A percentile compares a stretch with the other conserved stretches of the same genome.
Evolutionary conservation across 2,888 invertebrate species (phyloP).

Genomic region (Autographa pulchrina): DNA sequence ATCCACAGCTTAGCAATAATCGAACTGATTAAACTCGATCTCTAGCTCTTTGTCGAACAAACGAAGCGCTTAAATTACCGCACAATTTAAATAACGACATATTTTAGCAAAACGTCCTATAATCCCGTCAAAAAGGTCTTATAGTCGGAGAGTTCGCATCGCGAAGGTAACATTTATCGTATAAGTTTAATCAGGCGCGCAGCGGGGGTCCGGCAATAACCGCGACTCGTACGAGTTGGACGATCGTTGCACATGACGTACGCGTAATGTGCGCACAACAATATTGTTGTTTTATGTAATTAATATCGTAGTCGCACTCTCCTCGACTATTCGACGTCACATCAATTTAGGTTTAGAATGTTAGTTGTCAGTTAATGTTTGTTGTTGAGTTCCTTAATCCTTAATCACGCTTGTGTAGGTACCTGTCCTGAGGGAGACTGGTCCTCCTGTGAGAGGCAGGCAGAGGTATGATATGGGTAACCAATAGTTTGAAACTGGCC

Average conservation of each 20-base stretch:
- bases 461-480: neutral
- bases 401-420: neutral
- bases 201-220: constrained; percentile 48
- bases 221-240: constrained; percentile 31
- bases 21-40: neutral
- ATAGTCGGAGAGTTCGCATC: constrained; percentile 41
- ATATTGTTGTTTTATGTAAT: constrained; percentile 39
- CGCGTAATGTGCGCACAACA: constrained; percentile 37
- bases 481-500: no score
- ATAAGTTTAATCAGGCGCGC: constrained; percentile 49
- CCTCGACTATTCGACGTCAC: constrained; percentile 18
- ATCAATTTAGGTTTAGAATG: neutral
- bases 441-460: neutral
- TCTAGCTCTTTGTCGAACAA: neutral
- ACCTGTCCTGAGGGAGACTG: neutral
- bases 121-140: constrained; percentile 50
- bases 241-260: constrained; percentile 41
- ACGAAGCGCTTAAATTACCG: neutral
- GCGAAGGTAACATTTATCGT: constrained; percentile 22
- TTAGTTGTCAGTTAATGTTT: neutral
- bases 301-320: constrained; percentile 28
- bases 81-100: constrained; percentile 20
- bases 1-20: neutral
- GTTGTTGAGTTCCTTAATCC: neutral
- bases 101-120: constrained; percentile 42